Percentiles rank a stretch among this genome's conserved stretches.
Conservation (phyloP, 2,888 invertebrate genomes). For the Toxonevra muliebris region DNA sequence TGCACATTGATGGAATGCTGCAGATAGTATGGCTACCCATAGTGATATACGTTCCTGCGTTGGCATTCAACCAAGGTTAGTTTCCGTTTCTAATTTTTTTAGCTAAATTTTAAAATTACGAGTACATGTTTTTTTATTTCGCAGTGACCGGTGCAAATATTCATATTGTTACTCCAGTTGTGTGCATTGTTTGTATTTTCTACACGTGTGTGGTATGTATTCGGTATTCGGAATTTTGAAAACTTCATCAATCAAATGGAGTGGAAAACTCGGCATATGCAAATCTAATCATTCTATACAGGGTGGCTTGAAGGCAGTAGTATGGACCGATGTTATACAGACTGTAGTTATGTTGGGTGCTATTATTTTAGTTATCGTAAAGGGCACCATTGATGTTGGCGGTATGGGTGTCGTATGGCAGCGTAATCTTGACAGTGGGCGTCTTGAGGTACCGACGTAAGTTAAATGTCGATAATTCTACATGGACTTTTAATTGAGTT, state of each 20-base stretch:
- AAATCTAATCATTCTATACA: constrained; percentile 49
- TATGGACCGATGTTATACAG: constrained; percentile 87
- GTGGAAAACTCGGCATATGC: neutral
- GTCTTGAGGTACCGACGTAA: constrained; percentile 77
- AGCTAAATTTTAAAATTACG: no score
- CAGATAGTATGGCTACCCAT: constrained; percentile 62
- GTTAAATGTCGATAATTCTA: constrained; percentile 41
- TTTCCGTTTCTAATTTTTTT: constrained; percentile 7
- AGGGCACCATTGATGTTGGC: constrained; percentile 78
- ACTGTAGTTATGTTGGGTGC: constrained; percentile 79
- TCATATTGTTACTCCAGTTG: constrained; percentile 81
- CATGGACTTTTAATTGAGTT: neutral
- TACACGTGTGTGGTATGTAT: constrained; percentile 87
- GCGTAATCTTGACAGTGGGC: constrained; percentile 74
- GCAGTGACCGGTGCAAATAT: constrained; percentile 75
- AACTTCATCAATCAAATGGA: neutral
- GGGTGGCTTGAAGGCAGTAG: constrained; percentile 84
- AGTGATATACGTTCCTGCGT: constrained; percentile 77
- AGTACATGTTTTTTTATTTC: constrained; percentile 17
- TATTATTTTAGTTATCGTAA: constrained; percentile 76
- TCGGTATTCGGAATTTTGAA: neutral
- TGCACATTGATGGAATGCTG: neutral
- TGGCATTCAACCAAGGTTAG: constrained; percentile 83
- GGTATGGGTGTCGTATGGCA: constrained; percentile 73
- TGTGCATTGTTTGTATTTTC: constrained; percentile 82